Conservation (phyloP, 92 coral and sea anemone genomes). For the Desmophyllum pertusum region DNA sequence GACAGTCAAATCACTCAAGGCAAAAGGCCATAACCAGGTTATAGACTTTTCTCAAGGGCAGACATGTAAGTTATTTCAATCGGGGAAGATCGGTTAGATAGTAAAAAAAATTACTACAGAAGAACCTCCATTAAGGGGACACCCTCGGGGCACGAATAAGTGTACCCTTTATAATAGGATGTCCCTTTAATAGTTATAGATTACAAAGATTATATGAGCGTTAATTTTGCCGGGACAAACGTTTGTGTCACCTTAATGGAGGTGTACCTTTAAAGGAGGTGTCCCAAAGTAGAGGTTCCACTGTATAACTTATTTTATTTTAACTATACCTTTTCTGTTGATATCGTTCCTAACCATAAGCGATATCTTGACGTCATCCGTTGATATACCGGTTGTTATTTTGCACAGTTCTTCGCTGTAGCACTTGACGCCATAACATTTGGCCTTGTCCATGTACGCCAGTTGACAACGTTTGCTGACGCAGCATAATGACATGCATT, state of each 20-base stretch:
- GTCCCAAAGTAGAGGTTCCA: too few relatives aligned
- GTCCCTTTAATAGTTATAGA: too few relatives aligned
- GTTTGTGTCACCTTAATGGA: too few relatives aligned
- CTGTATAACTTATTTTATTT: too few relatives aligned
- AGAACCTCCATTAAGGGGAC: too few relatives aligned
- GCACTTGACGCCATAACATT: slow-evolving; percentile 94
- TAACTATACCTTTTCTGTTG: slow-evolving; percentile 87
- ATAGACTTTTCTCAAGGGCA: not conserved
- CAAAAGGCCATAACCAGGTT: not conserved
- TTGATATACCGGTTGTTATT: slow-evolving; percentile 74
- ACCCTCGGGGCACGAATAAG: too few relatives aligned
- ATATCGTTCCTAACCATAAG: slow-evolving; percentile 94
- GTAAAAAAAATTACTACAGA: not conserved
- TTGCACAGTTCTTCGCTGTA: slow-evolving; percentile 83
- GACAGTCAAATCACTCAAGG: too few relatives aligned
- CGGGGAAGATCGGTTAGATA: not conserved
- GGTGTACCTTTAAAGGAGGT: too few relatives aligned
- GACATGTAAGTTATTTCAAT: not conserved
- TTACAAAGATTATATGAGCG: too few relatives aligned
- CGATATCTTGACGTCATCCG: slow-evolving; percentile 97
- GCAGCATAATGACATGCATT: slow-evolving; percentile 96
- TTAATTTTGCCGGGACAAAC: too few relatives aligned
- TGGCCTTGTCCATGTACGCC: slow-evolving; percentile 90
- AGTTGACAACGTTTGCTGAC: slow-evolving; percentile 87
- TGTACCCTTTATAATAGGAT: too few relatives aligned